These are phyloP conservation scores for Cheilosia soror DNA, from an alignment of 2,888 invertebrate genomes.

Conservation along the genomic window DNA sequence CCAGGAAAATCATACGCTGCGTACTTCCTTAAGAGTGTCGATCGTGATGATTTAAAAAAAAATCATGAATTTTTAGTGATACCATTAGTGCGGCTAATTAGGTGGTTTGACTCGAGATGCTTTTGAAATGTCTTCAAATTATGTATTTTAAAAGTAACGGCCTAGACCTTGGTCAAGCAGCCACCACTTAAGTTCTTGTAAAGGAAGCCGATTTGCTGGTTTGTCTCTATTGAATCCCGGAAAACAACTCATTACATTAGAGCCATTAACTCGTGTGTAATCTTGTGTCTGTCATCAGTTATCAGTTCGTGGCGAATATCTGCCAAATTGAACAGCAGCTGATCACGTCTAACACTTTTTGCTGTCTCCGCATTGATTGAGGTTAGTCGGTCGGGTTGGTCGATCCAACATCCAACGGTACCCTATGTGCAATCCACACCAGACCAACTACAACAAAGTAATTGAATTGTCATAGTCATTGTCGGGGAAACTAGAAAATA, in stretches of 20 bases:
- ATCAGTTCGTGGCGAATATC: conserved; percentile 10
- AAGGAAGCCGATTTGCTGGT: not conserved
- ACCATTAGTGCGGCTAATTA: conserved; percentile 56
- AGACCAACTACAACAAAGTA: conserved; percentile 54
- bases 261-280: conserved; percentile 13
- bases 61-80: conserved; percentile 52
- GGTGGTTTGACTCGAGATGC: conserved; percentile 21
- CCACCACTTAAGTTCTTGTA: conserved; percentile 42
- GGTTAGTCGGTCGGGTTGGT: conserved; percentile 65
- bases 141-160: conserved; percentile 61
- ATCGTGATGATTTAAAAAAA: conserved; percentile 38
- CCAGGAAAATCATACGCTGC: not conserved
- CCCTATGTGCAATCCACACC: conserved; percentile 46
- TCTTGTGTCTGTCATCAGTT: conserved; percentile 6
- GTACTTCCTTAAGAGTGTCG: conserved; percentile 57
- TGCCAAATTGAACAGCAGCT: conserved; percentile 19
- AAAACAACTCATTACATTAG: conserved; percentile 15
- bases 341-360: conserved; percentile 28
- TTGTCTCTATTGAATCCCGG: conserved; percentile 14
- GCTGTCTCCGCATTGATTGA: conserved; percentile 35
- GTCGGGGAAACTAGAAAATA: conserved; percentile 16
- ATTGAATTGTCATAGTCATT: conserved; percentile 58
- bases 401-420: conserved; percentile 35
- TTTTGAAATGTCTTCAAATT: conserved; percentile 23
- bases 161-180: conserved; percentile 66